These are phyloP conservation scores for Hippoglossus hippoglossus DNA, from an alignment of 2,797 vertebrate species.

Conservation along the genomic window DNA sequence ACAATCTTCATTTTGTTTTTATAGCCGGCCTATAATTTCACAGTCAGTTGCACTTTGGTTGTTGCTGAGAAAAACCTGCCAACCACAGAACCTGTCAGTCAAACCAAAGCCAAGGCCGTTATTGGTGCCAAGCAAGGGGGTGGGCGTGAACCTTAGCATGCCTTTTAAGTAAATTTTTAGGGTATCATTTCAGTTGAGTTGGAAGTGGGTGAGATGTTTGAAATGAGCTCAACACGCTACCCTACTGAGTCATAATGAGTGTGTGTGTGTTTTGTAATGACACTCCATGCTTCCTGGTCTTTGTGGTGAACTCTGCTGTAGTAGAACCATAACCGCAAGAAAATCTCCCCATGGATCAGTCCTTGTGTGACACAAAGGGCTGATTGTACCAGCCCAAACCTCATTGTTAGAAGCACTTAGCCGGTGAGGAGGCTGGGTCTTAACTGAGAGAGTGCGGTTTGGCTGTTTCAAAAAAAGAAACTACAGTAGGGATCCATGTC, in stretches of 20 bases:
- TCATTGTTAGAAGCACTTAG: constrained; percentile 76
- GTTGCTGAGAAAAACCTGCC: constrained; percentile 63
- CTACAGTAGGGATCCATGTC: constrained; percentile 44
- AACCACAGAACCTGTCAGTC: constrained; percentile 67
- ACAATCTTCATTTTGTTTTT: constrained; percentile 63
- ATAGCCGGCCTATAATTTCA: constrained; percentile 64
- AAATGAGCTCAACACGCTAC: constrained; percentile 44
- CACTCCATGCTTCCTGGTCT: constrained; percentile 61
- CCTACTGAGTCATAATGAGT: constrained; percentile 51
- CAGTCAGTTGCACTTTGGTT: constrained; percentile 60
- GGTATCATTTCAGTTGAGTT: constrained; percentile 50
- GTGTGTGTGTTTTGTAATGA: constrained; percentile 42
- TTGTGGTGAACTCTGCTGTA: constrained; percentile 73
- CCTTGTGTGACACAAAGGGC: constrained; percentile 76
- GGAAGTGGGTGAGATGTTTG: constrained; percentile 54
- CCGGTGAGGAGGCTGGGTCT: constrained; percentile 49
- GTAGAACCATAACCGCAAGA: constrained; percentile 80
- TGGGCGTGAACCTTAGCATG: constrained; percentile 45
- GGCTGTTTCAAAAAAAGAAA: constrained; percentile 18
- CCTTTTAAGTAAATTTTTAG: constrained; percentile 50
- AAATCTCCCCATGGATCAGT: constrained; percentile 77
- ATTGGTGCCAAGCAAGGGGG: constrained; percentile 55
- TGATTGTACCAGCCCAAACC: constrained; percentile 76
- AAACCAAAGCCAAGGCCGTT: constrained; percentile 55
- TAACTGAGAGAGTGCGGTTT: constrained; percentile 70